Conservation (phyloP, 2,113 vertebrate genomes). For the Tenebrosternarchus preto region DNA sequence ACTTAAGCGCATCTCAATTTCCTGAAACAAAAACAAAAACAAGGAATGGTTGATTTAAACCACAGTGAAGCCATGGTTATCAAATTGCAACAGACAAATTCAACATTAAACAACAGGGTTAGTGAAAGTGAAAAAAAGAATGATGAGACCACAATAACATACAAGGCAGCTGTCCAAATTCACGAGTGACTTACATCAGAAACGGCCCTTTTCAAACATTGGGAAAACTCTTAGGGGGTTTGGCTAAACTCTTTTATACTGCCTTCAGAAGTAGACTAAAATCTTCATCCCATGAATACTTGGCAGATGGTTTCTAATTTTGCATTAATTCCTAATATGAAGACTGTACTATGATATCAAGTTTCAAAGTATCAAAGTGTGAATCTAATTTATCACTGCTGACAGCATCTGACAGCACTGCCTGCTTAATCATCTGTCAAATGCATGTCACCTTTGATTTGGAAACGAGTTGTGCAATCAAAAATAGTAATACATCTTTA, state of each 20-base stretch:
- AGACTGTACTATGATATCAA: not conserved
- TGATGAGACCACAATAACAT: too few species aligned
- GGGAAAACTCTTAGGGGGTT: not conserved
- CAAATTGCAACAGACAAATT: too few species aligned
- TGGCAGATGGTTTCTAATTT: not conserved
- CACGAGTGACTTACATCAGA: too few species aligned
- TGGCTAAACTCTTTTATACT: not conserved
- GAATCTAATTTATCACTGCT: not conserved
- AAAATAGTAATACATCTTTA: too few species aligned
- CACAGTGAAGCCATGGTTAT: too few species aligned
- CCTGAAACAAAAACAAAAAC: too few species aligned
- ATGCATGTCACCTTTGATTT: not conserved
- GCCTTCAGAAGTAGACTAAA: not conserved
- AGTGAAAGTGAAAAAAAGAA: too few species aligned
- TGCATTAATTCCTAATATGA: slow-evolving; percentile 20
- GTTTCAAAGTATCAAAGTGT: not conserved
- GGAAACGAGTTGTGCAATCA: not conserved
- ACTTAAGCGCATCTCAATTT: too few species aligned
- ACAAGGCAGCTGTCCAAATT: too few species aligned
- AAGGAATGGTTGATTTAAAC: too few species aligned
- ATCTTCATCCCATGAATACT: not conserved
- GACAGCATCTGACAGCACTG: not conserved
- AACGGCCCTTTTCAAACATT: too few species aligned
- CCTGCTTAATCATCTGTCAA: not conserved
- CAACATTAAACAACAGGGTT: too few species aligned